A percentile compares a stretch with the other conserved stretches of the same genome.
These are phyloP conservation scores for Blennius ocellaris DNA, from an alignment of 2,113 vertebrate genomes.

Conservation along the genomic window DNA sequence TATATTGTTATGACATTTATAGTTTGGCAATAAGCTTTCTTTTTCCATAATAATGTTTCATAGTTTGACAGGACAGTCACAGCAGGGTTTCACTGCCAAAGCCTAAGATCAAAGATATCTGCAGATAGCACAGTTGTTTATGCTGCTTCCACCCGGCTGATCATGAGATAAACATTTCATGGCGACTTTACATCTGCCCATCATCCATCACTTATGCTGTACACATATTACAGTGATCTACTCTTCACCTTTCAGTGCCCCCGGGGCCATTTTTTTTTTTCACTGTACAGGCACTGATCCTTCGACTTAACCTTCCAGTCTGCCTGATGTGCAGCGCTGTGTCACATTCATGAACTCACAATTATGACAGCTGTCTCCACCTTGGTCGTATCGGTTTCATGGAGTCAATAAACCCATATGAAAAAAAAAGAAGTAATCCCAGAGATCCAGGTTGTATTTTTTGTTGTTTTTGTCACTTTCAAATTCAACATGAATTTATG, in stretches of 20 bases:
- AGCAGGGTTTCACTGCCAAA: too few relatives aligned
- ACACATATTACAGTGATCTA: constrained; percentile 15
- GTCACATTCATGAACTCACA: neutral
- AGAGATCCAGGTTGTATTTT: too few relatives aligned
- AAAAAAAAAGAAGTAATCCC: neutral
- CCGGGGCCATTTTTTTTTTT: neutral
- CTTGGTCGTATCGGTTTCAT: neutral
- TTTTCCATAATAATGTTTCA: too few relatives aligned
- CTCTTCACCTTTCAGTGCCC: constrained; percentile 20
- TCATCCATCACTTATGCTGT: neutral
- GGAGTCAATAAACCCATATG: constrained; percentile 4
- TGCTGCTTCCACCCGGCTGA: neutral
- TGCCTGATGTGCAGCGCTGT: neutral
- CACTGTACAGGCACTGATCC: constrained; percentile 3
- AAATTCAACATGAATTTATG: neutral
- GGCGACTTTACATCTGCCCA: constrained; percentile 1
- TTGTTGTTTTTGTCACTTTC: too few relatives aligned
- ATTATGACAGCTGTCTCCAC: neutral
- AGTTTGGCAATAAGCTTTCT: too few relatives aligned
- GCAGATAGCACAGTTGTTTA: neutral
- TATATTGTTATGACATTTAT: too few relatives aligned
- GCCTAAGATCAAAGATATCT: too few relatives aligned
- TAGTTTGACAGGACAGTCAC: too few relatives aligned
- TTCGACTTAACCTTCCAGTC: neutral
- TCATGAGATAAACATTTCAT: neutral